Percentiles rank a stretch among this genome's conserved stretches.
Conservation (phyloP, 2,797 vertebrate genomes). For the Gallinago solitaria region DNA sequence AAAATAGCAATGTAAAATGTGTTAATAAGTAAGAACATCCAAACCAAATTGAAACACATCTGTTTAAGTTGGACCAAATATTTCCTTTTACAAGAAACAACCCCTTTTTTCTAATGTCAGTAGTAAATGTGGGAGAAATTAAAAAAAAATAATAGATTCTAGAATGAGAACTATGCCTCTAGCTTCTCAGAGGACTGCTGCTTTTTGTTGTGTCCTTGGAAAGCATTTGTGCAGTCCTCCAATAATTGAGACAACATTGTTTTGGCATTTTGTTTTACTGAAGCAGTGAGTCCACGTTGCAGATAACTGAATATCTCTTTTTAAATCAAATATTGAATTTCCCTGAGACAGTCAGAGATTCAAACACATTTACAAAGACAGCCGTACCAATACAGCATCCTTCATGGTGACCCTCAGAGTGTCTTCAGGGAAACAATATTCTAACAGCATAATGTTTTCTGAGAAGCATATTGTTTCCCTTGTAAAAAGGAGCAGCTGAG, state of each 20-base stretch:
- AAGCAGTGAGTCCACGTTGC: background rate
- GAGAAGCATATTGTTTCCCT: background rate
- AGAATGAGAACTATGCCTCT: background rate
- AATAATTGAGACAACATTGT: background rate
- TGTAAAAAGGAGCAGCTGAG: background rate
- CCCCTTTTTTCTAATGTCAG: background rate
- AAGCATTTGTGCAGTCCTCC: background rate
- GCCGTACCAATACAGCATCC: background rate
- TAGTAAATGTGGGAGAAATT: background rate
- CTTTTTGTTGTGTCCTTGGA: background rate
- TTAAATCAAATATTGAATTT: constrained; percentile 27
- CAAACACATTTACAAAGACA: background rate
- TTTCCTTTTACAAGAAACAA: background rate
- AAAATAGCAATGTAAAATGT: background rate
- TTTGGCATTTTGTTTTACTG: constrained; percentile 22
- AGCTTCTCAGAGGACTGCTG: background rate
- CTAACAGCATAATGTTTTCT: constrained; percentile 10
- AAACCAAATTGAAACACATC: background rate
- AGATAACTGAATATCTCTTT: background rate
- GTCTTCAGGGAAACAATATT: background rate
- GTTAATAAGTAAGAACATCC: background rate
- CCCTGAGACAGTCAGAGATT: background rate
- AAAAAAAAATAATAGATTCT: background rate
- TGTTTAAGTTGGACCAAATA: background rate
- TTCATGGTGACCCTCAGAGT: background rate